A percentile compares a stretch with the other conserved stretches of the same genome.
These are phyloP conservation scores for Blastobasis adustella DNA, from an alignment of 2,888 invertebrate species.

Conservation along the genomic window DNA sequence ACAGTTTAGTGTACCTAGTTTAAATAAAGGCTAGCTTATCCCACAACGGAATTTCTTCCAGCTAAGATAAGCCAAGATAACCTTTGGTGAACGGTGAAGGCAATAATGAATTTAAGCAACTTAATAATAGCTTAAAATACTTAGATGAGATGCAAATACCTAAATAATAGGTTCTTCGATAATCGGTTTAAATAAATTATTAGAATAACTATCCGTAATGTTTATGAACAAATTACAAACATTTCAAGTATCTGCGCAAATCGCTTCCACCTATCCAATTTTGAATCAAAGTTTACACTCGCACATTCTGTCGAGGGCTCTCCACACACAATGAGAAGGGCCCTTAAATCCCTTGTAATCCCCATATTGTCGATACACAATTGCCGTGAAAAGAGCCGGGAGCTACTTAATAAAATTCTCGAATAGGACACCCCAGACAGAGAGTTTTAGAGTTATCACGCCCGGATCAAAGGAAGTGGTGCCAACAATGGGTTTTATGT, in stretches of 20 bases:
- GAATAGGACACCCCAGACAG: conserved; percentile 29
- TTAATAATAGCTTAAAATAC: no score
- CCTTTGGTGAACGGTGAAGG: no score
- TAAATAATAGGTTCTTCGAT: no score
- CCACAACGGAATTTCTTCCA: no score
- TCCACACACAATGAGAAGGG: conserved; percentile 39
- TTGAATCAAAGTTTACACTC: conserved; percentile 34
- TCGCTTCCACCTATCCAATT: conserved; percentile 23
- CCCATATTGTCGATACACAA: conserved; percentile 57
- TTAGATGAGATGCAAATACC: no score
- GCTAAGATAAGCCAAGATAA: no score
- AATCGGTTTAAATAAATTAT: no score
- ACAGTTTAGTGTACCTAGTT: no score
- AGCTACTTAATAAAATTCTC: conserved; percentile 40
- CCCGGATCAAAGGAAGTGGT: conserved; percentile 55
- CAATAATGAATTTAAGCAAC: no score
- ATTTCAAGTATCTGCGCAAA: conserved; percentile 16
- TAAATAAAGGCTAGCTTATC: no score
- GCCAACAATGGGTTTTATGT: conserved; percentile 53
- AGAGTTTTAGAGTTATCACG: conserved; percentile 49
- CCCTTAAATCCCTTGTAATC: conserved; percentile 53
- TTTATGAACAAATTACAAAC: no score
- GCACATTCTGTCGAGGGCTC: conserved; percentile 24
- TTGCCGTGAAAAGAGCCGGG: conserved; percentile 56
- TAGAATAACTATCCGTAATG: no score